Percentiles rank a stretch among this genome's conserved stretches.
These are phyloP conservation scores for Mus minutoides DNA, from an alignment of 2,797 vertebrate species.

Conservation along the genomic window DNA sequence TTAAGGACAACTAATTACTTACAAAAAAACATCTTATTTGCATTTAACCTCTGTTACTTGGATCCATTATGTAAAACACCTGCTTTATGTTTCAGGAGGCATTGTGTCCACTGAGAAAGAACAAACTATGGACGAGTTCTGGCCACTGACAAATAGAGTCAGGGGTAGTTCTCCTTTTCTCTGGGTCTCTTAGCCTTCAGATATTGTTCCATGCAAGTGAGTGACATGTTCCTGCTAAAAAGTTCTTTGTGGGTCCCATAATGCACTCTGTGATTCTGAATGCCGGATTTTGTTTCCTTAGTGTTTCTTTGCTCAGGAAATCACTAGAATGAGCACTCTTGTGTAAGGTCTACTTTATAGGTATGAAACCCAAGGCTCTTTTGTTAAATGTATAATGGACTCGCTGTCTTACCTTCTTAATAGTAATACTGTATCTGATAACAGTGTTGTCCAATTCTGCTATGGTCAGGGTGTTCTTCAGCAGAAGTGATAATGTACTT, in stretches of 20 bases:
- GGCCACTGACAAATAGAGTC: background rate
- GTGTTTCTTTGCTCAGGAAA: background rate
- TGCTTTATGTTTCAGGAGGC: constrained; percentile 24
- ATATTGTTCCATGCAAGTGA: background rate
- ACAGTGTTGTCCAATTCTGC: background rate
- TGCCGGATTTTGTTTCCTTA: background rate
- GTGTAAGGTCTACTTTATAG: background rate
- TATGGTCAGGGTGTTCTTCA: background rate
- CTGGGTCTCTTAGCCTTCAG: background rate
- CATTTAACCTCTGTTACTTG: background rate
- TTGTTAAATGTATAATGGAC: background rate
- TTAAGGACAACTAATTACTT: constrained; percentile 35
- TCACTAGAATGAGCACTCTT: background rate
- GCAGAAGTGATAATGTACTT: background rate
- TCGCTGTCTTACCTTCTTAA: background rate
- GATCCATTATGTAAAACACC: constrained; percentile 19
- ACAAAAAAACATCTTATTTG: constrained; percentile 52
- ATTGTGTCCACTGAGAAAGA: constrained; percentile 35
- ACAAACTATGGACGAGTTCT: background rate
- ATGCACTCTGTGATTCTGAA: background rate
- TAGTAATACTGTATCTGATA: background rate
- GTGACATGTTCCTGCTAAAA: background rate
- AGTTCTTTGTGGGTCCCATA: too few relatives aligned
- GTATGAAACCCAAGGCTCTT: background rate
- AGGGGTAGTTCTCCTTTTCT: background rate